Evolutionary conservation across 2,797 vertebrate species (phyloP), one percentile per base, ranked within the genome.

Genomic region (Otolemur crassicaudatus): DNA sequence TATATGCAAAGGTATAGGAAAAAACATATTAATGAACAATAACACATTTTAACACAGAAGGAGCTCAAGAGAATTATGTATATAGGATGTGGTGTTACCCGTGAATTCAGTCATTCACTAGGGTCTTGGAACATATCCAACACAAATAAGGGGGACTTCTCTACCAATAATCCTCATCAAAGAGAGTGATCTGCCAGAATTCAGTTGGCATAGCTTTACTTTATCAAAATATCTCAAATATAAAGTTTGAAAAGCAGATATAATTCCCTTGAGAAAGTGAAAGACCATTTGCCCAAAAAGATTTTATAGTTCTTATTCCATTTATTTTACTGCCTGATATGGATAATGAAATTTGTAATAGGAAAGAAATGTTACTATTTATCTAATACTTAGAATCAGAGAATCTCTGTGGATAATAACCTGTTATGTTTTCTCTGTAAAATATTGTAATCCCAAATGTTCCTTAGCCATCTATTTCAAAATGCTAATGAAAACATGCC

Each of bases 401-500:
- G 53, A 72, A 46, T 53, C 16, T 91, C 70, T 82, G 23, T 93
- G 65, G 46, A 49, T 79, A 84, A 49, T 65, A 77, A 58, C 31
- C 37, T 67, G 73, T 80, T 94, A 43, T 75, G 67, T 70, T 90
- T 69, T 92, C 37, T 89, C 70, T 90, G 14, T 79, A 93, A 95
- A 94, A 86, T 29, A 72, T 53, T 91, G 90, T 60, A 87, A 91
- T 75, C 31, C 29, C 85, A 83, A 92, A 89, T 87, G 31, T 80
- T 87, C 4, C 56, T 85, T 70, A 87, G 75, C 43, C 70, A n/a
- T 91, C 65, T 93, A 31, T 94, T 96, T 94, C 70, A 92, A 95
- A 97, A 65, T 67, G 65, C 61, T 94, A 94, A 94, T 94, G 75
- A 97, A 97, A 97, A 90, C 49, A 77, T 94, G 87, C 63, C 53